Conservation (phyloP, 2,797 vertebrate genomes). For the Poliocrania exsul region DNA sequence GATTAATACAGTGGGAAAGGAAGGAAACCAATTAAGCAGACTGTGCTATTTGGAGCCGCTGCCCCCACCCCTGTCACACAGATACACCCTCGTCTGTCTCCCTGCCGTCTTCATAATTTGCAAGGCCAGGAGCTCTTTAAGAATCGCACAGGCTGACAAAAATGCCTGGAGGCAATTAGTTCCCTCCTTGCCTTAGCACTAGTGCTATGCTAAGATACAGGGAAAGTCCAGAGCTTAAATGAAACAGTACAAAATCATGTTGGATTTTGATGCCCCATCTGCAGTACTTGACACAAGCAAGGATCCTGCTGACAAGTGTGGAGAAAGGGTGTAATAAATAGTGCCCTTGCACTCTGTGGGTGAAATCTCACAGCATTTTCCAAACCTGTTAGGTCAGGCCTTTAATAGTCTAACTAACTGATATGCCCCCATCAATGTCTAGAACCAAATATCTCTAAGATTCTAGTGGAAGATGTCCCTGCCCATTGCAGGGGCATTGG, state of each 20-base stretch:
- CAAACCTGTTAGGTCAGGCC: background rate
- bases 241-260: background rate
- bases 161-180: background rate
- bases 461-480: background rate
- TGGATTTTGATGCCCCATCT: background rate
- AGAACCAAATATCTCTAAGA: background rate
- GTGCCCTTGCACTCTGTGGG: background rate
- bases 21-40: conserved; percentile 42
- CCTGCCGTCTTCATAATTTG: background rate
- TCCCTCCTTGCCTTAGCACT: background rate
- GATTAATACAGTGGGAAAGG: background rate
- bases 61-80: background rate
- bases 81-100: background rate
- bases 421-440: background rate
- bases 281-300: background rate
- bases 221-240: background rate
- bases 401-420: background rate
- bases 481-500: background rate
- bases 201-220: background rate
- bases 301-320: background rate
- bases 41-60: background rate
- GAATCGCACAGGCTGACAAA: background rate
- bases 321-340: background rate
- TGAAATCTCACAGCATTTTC: background rate
- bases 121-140: background rate